Percentiles rank a stretch among this genome's conserved stretches.
These are phyloP conservation scores for Lacerta bilineata DNA, from an alignment of 2,797 vertebrate genomes.

Conservation along the genomic window DNA sequence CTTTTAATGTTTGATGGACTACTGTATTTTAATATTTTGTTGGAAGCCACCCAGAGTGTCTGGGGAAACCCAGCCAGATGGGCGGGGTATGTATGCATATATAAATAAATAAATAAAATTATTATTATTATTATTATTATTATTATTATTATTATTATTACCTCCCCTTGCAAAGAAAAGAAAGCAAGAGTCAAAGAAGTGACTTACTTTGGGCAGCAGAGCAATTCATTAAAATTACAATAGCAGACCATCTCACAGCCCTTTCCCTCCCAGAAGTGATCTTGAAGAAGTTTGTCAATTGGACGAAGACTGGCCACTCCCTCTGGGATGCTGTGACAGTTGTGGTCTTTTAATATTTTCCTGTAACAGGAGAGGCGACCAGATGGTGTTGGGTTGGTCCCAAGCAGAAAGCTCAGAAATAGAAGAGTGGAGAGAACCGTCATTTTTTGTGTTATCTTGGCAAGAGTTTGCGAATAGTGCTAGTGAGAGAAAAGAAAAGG, in stretches of 20 bases:
- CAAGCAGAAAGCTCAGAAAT: constrained; percentile 73
- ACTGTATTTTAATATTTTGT: too few relatives aligned
- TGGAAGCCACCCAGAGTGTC: too few relatives aligned
- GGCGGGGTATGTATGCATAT: too few relatives aligned
- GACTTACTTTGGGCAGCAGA: constrained; percentile 88
- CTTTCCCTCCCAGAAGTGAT: constrained; percentile 84
- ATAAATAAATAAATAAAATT: too few relatives aligned
- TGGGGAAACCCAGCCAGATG: too few relatives aligned
- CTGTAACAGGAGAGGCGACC: constrained; percentile 79
- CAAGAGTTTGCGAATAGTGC: constrained; percentile 9
- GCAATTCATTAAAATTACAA: constrained; percentile 83
- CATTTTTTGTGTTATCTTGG: constrained; percentile 70
- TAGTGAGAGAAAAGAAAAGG: constrained; percentile 46
- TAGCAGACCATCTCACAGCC: constrained; percentile 85
- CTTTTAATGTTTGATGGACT: too few relatives aligned
- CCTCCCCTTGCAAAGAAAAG: background rate
- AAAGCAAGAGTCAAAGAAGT: background rate
- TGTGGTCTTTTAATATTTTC: constrained; percentile 76
- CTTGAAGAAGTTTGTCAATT: constrained; percentile 64
- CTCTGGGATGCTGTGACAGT: constrained; percentile 77
- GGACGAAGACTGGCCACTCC: constrained; percentile 70
- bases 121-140: too few relatives aligned
- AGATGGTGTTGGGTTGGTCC: constrained; percentile 58
- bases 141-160: too few relatives aligned
- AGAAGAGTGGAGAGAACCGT: constrained; percentile 61